A percentile compares a stretch with the other conserved stretches of the same genome.
phyloP scores from a whole-genome alignment of 2,888 invertebrate genomes.

The Endotricha flammealis region DNA sequence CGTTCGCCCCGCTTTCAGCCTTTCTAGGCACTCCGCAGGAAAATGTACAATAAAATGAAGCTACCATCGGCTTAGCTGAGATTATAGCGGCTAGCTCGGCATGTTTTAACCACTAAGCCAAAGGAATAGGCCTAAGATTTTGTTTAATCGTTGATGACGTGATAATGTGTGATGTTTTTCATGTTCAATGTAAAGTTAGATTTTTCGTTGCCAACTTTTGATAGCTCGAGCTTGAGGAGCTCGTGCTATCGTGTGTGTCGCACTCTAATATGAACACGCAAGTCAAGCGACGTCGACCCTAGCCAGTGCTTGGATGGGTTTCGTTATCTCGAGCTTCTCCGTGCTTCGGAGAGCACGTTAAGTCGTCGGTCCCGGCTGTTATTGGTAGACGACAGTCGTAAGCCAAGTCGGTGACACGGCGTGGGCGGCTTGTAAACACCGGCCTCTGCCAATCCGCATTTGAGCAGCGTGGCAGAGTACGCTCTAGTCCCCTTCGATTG shows the following conservation, averaged over 20 bases:
- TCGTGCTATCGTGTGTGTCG: not conserved
- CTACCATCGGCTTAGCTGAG: slow-evolving; percentile 35
- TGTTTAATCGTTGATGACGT: slow-evolving; percentile 9
- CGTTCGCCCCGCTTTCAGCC: slow-evolving; percentile 48
- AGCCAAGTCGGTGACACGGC: no score
- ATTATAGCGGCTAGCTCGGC: slow-evolving; percentile 31
- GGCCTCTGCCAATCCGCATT: no score
- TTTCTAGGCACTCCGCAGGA: slow-evolving; percentile 50
- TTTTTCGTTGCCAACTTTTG: not conserved
- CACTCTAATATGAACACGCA: no score
- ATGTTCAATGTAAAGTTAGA: not conserved
- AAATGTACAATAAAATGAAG: slow-evolving; percentile 50
- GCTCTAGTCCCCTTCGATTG: no score
- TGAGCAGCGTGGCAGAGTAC: no score
- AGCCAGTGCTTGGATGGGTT: no score
- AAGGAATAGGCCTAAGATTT: slow-evolving; percentile 10
- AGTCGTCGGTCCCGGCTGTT: no score
- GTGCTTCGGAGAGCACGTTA: no score
- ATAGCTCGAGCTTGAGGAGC: not conserved
- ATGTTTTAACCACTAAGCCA: slow-evolving; percentile 15
- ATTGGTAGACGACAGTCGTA: no score
- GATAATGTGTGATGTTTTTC: not conserved
- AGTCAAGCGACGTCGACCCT: no score
- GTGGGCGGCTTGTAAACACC: no score
- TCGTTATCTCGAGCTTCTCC: no score